Evolutionary conservation across 2,888 invertebrate species (phyloP).

Genomic region (Drepana falcataria): DNA sequence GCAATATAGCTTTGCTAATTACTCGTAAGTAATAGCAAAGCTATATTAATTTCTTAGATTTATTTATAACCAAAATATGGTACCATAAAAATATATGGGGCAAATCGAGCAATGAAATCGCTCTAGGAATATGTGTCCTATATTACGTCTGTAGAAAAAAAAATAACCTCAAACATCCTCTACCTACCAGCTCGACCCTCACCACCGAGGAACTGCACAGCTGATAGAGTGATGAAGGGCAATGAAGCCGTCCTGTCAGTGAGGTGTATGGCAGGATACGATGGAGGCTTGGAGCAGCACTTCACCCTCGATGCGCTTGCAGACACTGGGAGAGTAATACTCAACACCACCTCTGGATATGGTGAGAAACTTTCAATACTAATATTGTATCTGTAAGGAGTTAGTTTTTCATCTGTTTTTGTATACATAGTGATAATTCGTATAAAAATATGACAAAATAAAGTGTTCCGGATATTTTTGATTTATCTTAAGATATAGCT

Average conservation of each 20-base stretch:
- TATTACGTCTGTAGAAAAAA: too few species aligned
- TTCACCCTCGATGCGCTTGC: constrained; percentile 60
- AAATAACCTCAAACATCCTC: background rate
- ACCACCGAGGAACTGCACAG: constrained; percentile 62
- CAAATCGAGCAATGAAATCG: too few species aligned
- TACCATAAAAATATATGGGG: too few species aligned
- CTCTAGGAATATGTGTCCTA: too few species aligned
- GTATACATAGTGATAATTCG: too few species aligned
- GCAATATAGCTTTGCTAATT: too few species aligned
- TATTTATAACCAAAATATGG: too few species aligned
- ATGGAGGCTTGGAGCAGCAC: constrained; percentile 60
- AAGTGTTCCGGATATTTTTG: too few species aligned
- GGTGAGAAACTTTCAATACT: background rate
- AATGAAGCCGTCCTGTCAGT: constrained; percentile 49
- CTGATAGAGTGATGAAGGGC: constrained; percentile 36
- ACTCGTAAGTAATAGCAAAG: too few species aligned
- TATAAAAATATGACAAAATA: too few species aligned
- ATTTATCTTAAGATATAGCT: too few species aligned
- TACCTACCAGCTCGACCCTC: constrained; percentile 53
- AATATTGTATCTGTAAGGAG: background rate
- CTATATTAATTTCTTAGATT: too few species aligned
- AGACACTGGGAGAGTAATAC: constrained; percentile 41
- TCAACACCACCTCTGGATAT: constrained; percentile 45
- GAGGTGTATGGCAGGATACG: constrained; percentile 57
- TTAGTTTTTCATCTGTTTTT: constrained; percentile 3